Conservation (phyloP, 1,140 invertebrate species). For the Pissodes strobi region DNA sequence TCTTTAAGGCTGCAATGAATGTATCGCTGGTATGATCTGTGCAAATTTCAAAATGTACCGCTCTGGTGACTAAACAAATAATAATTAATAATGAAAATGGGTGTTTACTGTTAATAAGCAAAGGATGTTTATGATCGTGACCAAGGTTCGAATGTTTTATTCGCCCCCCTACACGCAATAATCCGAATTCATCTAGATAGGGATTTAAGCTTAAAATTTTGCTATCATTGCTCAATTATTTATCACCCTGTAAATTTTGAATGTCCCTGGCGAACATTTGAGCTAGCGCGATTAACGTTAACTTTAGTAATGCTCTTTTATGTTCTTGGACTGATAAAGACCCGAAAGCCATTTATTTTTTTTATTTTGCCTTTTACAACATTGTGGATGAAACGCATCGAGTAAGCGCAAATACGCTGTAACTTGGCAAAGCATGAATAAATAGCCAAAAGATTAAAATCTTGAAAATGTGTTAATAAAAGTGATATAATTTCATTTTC, state of each 20-base stretch:
- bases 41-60: background rate
- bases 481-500: too few relatives aligned
- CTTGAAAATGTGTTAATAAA: too few relatives aligned
- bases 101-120: background rate
- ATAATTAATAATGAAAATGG: background rate
- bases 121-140: background rate
- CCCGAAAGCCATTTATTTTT: too few relatives aligned
- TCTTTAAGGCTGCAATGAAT: background rate
- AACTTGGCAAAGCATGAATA: background rate
- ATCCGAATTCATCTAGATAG: background rate
- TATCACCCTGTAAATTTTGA: background rate
- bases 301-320: background rate
- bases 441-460: background rate
- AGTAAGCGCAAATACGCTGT: background rate
- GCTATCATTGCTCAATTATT: background rate
- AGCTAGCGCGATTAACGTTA: background rate
- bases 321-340: too few relatives aligned
- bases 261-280: too few relatives aligned
- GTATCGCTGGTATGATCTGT: background rate
- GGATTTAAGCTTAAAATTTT: background rate
- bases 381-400: background rate
- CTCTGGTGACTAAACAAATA: background rate
- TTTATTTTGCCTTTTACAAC: background rate
- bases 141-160: background rate
- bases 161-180: conserved; percentile 1